Percentiles rank a stretch among this genome's conserved stretches.
These are phyloP conservation scores for Nineta flava DNA, from an alignment of 2,888 invertebrate species.

Conservation along the genomic window DNA sequence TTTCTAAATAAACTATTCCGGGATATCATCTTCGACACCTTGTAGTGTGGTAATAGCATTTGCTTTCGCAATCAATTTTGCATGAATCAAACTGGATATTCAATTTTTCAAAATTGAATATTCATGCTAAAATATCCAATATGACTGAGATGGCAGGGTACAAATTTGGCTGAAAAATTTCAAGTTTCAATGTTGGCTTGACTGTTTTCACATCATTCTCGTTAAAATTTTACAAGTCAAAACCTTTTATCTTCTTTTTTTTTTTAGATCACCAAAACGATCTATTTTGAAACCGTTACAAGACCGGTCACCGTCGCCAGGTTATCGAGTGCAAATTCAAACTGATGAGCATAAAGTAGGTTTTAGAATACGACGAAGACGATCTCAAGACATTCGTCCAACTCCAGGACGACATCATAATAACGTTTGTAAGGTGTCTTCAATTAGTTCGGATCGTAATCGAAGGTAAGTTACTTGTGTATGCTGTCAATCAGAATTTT, in stretches of 20 bases:
- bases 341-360: conserved; percentile 20
- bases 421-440: conserved; percentile 4
- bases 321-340: conserved; percentile 25
- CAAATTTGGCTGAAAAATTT: no score
- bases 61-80: no score
- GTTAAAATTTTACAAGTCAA: no score
- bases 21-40: no score
- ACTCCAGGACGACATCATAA: conserved; percentile 5
- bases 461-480: conserved; percentile 1
- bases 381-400: conserved; percentile 4
- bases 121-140: no score
- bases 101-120: no score
- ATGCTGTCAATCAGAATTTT: background rate
- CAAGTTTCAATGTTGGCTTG: no score
- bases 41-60: no score
- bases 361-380: conserved; percentile 9
- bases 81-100: no score
- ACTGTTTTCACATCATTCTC: no score
- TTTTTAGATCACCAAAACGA: background rate
- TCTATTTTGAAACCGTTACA: conserved; percentile 7
- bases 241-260: background rate
- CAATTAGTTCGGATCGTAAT: conserved; percentile 6
- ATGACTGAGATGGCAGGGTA: no score
- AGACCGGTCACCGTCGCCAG: conserved; percentile 25
- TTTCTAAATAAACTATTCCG: background rate